phyloP scores from a whole-genome alignment of 2,113 vertebrate species.

The Acinonyx jubatus region DNA sequence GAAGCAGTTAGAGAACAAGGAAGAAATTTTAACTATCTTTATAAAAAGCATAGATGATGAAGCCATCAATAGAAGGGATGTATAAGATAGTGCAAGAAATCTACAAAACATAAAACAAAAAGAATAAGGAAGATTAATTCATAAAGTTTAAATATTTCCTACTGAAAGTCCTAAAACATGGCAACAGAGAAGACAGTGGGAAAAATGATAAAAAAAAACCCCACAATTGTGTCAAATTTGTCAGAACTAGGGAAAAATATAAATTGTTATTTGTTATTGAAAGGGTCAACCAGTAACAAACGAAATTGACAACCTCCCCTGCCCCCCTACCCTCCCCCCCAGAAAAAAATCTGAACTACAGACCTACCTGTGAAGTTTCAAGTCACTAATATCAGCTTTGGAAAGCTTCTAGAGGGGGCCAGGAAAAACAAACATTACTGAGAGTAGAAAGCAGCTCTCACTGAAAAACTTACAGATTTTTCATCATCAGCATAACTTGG shows the following conservation, averaged over 20 bases:
- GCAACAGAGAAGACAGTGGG: neutral
- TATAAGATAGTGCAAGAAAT: neutral
- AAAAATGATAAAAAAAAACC: neutral
- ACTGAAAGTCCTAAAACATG: neutral
- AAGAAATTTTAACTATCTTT: neutral
- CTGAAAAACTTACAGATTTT: neutral
- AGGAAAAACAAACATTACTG: neutral
- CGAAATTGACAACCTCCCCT: neutral
- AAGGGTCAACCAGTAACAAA: neutral
- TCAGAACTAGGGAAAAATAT: neutral
- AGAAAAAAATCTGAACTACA: neutral
- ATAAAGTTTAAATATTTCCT: neutral
- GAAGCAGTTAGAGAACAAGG: neutral
- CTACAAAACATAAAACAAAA: neutral
- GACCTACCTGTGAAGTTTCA: neutral
- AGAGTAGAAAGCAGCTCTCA: neutral
- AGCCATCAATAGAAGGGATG: neutral
- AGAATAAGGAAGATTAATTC: neutral
- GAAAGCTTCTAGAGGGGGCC: neutral
- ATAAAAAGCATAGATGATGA: neutral
- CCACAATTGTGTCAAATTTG: neutral
- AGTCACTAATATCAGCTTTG: neutral
- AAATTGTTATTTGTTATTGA: neutral
- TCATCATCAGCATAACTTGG: neutral
- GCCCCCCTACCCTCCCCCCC: too few species aligned